phyloP scores from a whole-genome alignment of 2,888 invertebrate genomes.

The Subacronicta megacephala region DNA sequence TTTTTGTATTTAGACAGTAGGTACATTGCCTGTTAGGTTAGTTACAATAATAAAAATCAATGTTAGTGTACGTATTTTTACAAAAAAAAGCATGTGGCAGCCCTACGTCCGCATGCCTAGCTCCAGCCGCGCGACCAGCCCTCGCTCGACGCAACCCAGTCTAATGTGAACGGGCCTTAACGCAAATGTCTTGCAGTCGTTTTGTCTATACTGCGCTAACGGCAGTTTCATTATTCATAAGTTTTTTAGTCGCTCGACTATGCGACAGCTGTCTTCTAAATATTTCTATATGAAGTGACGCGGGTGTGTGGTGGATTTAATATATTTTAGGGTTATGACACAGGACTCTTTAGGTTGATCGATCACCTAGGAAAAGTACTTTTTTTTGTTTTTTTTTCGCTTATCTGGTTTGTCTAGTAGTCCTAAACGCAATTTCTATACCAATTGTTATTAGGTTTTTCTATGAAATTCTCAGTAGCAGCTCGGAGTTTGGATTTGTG shows the following conservation, averaged over 20 bases:
- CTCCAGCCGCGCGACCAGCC: constrained; percentile 38
- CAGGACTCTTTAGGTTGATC: too few relatives aligned
- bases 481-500: too few relatives aligned
- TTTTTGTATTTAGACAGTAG: too few relatives aligned
- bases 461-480: too few relatives aligned
- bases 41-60: too few relatives aligned
- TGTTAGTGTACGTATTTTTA: too few relatives aligned
- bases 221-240: constrained; percentile 58
- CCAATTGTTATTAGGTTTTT: too few relatives aligned
- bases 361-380: too few relatives aligned
- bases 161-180: constrained; percentile 57
- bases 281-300: constrained; percentile 42
- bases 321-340: constrained; percentile 28
- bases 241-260: constrained; percentile 43
- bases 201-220: constrained; percentile 54
- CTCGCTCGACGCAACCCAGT: constrained; percentile 48
- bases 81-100: constrained; percentile 5
- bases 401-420: too few relatives aligned
- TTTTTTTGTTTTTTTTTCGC: too few relatives aligned
- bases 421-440: too few relatives aligned
- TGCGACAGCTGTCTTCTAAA: constrained; percentile 42
- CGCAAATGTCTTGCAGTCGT: constrained; percentile 56
- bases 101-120: constrained; percentile 45
- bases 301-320: constrained; percentile 27
- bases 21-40: too few relatives aligned